A percentile compares a stretch with the other conserved stretches of the same genome.
phyloP scores from a whole-genome alignment of 2,113 vertebrate species.

The Copsychus sechellarum region DNA sequence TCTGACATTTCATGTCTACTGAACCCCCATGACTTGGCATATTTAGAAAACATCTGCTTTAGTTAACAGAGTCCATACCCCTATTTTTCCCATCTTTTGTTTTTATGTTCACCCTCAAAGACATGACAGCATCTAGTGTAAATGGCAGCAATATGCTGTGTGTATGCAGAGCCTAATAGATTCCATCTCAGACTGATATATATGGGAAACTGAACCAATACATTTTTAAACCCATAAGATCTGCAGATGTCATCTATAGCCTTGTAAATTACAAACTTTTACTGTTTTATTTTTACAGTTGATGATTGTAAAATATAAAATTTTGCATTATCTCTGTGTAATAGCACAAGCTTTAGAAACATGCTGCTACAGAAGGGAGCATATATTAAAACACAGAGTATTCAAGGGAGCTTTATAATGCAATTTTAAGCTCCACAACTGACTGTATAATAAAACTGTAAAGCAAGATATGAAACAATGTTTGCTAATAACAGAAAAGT shows the following conservation, averaged over 20 bases:
- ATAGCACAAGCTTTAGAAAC: slow-evolving; percentile 42
- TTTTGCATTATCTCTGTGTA: slow-evolving; percentile 51
- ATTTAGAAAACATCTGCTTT: slow-evolving; percentile 45
- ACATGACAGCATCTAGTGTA: background rate
- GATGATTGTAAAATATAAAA: slow-evolving; percentile 59
- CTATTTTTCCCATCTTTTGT: background rate
- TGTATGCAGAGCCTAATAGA: slow-evolving; percentile 1
- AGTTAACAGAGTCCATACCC: slow-evolving; percentile 7
- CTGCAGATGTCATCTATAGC: slow-evolving; percentile 52
- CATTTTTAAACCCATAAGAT: slow-evolving; percentile 52
- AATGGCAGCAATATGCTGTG: slow-evolving; percentile 47
- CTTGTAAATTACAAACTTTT: slow-evolving; percentile 67
- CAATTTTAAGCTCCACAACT: slow-evolving; percentile 30
- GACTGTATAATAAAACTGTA: slow-evolving; percentile 61
- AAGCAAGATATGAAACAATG: slow-evolving; percentile 26
- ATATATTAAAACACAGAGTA: slow-evolving; percentile 31
- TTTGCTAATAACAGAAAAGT: slow-evolving; percentile 57
- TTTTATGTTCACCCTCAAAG: slow-evolving; percentile 42
- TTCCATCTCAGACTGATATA: slow-evolving; percentile 5
- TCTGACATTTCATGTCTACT: background rate
- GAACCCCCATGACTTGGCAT: background rate
- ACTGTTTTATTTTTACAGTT: slow-evolving; percentile 57
- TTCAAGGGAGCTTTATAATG: slow-evolving; percentile 48
- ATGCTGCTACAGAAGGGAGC: slow-evolving; percentile 4
- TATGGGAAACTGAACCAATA: slow-evolving; percentile 33